Evolutionary conservation across 2,113 vertebrate genomes (phyloP), one percentile per base, ranked within the genome.

Genomic region (Bettongia penicillata): DNA sequence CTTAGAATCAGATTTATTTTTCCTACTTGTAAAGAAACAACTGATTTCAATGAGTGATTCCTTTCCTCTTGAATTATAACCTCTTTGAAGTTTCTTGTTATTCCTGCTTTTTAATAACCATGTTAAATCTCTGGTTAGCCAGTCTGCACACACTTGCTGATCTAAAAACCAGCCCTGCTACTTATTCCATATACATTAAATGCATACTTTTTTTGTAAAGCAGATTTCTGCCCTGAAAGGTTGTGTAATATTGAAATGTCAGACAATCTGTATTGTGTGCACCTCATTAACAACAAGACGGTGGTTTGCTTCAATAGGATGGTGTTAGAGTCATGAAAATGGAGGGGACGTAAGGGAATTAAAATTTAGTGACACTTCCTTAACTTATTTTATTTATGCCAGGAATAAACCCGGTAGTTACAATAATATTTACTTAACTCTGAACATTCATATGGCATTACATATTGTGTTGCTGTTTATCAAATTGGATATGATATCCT

Each of bases 381-480:
- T 95, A 92, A 51, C 4, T 95, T 96, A 84, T 95, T 96, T 95
- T 94, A 93, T 84, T 95, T 94, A 91, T 91, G 22, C 26, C 25
- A 57, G 19, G 53, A 92, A 48, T 93, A n/a, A 94, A 43, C 0
- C 6, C 90, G 25, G 91, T 93, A 94, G 95, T 84, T 94, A 53
- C 68, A 94, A 55, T 94, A 95, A 94, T 91, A 95, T 91, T 93
- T 94, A 93, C 8, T 89, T 92, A 91, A 93, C 93, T 95, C 92
- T 96, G 49, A 91, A 95, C 94, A 95, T 57, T 48, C 24, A 50
- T 90, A 37, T 47, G 92, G 31, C n/a, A 92, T 94, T 94, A 91
- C 31, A 52, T 49, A 10, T 93, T 95, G 53, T 94, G 52, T 92
- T 89, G 51, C 11, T 61, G 61, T 51, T 84, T 91, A 92, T 96